phyloP scores from a whole-genome alignment of 2,113 vertebrate genomes.

The Bothrops jararaca region DNA sequence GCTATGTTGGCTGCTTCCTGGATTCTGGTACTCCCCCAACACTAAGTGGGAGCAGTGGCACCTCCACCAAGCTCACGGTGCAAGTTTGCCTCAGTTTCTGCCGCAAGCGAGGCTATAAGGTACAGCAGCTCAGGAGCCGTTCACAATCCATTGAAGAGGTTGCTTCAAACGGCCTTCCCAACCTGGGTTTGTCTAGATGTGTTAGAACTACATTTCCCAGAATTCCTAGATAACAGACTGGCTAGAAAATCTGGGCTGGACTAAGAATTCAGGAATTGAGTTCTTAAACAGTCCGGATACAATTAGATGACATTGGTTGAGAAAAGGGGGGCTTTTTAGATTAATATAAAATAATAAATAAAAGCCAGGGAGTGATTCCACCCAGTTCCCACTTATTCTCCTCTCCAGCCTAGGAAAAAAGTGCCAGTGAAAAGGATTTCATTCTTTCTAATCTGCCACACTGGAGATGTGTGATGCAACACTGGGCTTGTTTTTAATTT shows the following conservation, averaged over 20 bases:
- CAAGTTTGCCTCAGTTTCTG: conserved; percentile 72
- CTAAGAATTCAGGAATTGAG: background rate
- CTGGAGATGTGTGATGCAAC: background rate
- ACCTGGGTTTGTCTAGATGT: background rate
- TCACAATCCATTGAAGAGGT: background rate
- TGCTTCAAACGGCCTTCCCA: background rate
- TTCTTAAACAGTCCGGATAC: background rate
- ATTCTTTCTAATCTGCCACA: background rate
- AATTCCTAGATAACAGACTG: background rate
- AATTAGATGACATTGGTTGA: background rate
- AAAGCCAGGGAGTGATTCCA: background rate
- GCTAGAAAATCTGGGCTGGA: background rate
- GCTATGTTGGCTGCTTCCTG: conserved; percentile 69
- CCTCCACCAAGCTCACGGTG: conserved; percentile 68
- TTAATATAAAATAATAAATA: background rate
- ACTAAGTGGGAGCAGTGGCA: conserved; percentile 66
- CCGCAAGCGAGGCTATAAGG: conserved; percentile 67
- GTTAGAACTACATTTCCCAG: background rate
- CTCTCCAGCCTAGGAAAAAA: background rate
- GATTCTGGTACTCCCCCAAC: conserved; percentile 66
- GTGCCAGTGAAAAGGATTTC: background rate
- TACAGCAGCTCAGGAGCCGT: conserved; percentile 17
- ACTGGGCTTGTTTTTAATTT: background rate
- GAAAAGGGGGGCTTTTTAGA: background rate
- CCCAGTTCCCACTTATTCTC: background rate